Conservation (phyloP, 2,888 invertebrate genomes). For the Caenorhabditis sp. region DNA sequence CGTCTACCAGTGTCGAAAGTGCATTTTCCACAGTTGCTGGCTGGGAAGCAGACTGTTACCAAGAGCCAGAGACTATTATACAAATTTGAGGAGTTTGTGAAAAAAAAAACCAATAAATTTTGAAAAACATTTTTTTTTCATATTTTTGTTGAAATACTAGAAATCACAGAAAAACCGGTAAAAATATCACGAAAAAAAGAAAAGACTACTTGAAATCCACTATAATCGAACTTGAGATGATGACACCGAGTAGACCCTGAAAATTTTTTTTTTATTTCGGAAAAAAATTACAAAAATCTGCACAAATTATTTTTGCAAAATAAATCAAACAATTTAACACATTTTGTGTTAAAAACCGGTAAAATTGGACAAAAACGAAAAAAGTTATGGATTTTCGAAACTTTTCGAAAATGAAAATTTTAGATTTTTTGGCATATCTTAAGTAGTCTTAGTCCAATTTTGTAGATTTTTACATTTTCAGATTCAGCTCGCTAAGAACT, state of each 20-base stretch:
- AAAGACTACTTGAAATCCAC: not conserved
- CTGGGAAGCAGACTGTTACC: constrained; percentile 79
- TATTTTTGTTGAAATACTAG: not conserved
- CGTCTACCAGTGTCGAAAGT: constrained; percentile 82
- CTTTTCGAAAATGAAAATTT: not conserved
- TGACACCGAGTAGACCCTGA: constrained; percentile 52
- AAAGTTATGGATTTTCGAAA: constrained; percentile 7
- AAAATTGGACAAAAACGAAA: not conserved
- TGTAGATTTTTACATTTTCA: not conserved
- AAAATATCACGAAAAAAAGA: not conserved
- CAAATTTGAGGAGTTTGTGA: constrained; percentile 76
- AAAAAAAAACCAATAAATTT: not conserved
- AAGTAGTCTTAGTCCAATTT: no score
- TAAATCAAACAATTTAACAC: not conserved
- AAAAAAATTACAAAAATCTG: not conserved
- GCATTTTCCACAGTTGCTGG: constrained; percentile 83
- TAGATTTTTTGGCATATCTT: no score
- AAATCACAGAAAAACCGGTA: not conserved
- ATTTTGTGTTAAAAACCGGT: not conserved
- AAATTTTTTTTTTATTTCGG: no score
- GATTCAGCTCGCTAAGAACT: not conserved
- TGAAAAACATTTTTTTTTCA: not conserved
- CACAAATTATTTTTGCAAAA: not conserved
- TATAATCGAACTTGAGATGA: constrained; percentile 25
- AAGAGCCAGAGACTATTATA: constrained; percentile 79